phyloP scores from a whole-genome alignment of 2,113 vertebrate genomes.

The Proteles cristata region DNA sequence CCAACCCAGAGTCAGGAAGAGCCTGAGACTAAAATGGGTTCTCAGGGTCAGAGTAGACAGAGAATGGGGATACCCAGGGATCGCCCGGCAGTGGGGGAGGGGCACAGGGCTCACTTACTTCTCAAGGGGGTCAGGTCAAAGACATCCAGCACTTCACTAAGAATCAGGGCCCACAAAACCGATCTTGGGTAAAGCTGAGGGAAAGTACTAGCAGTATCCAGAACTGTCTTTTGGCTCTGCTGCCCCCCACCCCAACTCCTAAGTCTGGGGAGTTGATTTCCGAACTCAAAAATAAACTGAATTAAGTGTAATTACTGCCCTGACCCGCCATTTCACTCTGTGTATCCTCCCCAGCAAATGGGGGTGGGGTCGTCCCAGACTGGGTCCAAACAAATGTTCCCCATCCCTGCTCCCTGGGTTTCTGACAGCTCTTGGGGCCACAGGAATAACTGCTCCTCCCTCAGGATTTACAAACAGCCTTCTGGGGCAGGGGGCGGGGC shows the following conservation, averaged over 20 bases:
- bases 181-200: not conserved
- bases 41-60: not conserved
- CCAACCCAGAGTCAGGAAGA: not conserved
- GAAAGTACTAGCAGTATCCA: not conserved
- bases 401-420: not conserved
- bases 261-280: constrained; percentile 18
- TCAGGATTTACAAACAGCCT: not conserved
- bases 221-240: not conserved
- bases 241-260: not conserved
- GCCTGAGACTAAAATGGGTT: not conserved
- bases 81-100: not conserved
- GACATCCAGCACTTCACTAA: not conserved
- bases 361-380: not conserved
- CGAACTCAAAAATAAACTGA: constrained; percentile 46
- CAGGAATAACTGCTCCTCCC: not conserved
- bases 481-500: not conserved
- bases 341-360: not conserved
- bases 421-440: not conserved
- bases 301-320: constrained; percentile 62
- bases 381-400: not conserved
- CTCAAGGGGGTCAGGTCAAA: not conserved
- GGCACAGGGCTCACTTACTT: not conserved
- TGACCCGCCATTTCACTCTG: not conserved
- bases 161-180: not conserved
- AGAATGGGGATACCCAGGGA: not conserved